Evolutionary conservation across 1,140 invertebrate species (phyloP).

Genomic region (Scaptomyza graminum): DNA sequence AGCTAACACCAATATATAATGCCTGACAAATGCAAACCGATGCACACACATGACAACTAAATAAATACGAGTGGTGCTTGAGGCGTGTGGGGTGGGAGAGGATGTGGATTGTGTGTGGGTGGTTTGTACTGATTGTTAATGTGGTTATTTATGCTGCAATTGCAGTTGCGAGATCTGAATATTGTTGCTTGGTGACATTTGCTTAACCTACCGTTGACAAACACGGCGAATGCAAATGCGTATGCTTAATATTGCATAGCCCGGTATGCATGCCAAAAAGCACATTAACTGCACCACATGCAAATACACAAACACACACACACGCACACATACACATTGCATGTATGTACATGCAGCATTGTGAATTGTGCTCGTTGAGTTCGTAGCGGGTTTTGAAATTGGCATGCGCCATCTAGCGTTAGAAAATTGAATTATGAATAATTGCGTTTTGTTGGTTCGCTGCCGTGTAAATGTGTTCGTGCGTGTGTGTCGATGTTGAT

Average conservation of each 20-base stretch:
- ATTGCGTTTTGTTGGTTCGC: conserved; percentile 53
- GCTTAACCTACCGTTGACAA: conserved; percentile 66
- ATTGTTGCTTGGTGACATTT: conserved; percentile 70
- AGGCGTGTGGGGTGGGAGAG: not conserved
- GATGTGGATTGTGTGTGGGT: not conserved
- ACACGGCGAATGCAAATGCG: conserved; percentile 54
- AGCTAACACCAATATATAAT: conserved; percentile 64
- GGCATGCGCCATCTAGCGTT: conserved; percentile 63
- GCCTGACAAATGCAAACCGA: conserved; percentile 54
- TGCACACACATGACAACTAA: conserved; percentile 48
- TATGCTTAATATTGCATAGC: conserved; percentile 78
- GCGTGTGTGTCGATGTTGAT: not conserved
- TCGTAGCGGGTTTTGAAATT: conserved; percentile 58
- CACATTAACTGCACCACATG: conserved; percentile 70
- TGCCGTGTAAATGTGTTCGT: not conserved
- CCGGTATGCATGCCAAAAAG: conserved; percentile 72
- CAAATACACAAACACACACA: conserved; percentile 10
- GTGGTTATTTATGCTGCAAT: conserved; percentile 28
- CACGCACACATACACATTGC: not conserved
- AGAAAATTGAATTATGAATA: conserved; percentile 79
- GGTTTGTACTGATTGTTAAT: conserved; percentile 24
- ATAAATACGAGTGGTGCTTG: conserved; percentile 29
- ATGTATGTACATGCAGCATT: conserved; percentile 13
- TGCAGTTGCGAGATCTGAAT: conserved; percentile 54
- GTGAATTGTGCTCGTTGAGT: conserved; percentile 45